Base-by-base conservation (phyloP, 2,888 invertebrate genomes). In the Synergus gifuensis region DNA sequence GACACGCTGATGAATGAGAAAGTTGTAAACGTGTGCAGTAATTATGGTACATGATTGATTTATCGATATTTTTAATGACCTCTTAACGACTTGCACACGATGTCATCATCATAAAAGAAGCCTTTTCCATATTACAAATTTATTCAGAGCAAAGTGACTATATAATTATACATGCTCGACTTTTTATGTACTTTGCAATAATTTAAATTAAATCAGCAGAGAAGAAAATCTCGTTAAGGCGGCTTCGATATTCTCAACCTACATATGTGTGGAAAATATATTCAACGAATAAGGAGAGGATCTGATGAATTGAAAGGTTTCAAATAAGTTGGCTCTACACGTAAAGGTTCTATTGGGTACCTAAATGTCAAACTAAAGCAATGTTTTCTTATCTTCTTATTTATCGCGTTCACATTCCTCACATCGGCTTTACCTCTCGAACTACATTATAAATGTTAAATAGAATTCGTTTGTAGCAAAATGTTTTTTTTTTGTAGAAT, bases 301-400 rank as follows among this genome's bases (percentile, higher is more conserved):
- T 28, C 28, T 11, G 22, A 69, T 16, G 16, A n/a, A 73, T 36
- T 73, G 54, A 73, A 40, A 54, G 54, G 54, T 73, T 73, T 73
- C n/a, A 49, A 73, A 54, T 69, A 69, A 54, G 69, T 36, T 16
- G 9, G 11, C 18, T 73, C 16, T 73, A 44, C 44, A 22, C 22
- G 16, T 44, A 36, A 40, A 73, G 36, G 54, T 73, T 40, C 73
- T n/a, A 36, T 54, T 69, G 22, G 46, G 36, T 36, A 36, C 73
- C 36, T 73, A 54, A 42, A 76, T 66, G 42, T 63, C 66, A 54
- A 73, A 54, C n/a, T 49, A 69, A 81, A 81, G 42, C 49, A 79
- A 49, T 36, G 54, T 78, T 63, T 62, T 46, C 67, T 67, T 54
- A 60, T 69, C 64, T 12, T 60, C 16, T 18, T 16, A 14, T 11